phyloP scores from a whole-genome alignment of 1,140 invertebrate genomes.

The Catajapyx aquilonaris region DNA sequence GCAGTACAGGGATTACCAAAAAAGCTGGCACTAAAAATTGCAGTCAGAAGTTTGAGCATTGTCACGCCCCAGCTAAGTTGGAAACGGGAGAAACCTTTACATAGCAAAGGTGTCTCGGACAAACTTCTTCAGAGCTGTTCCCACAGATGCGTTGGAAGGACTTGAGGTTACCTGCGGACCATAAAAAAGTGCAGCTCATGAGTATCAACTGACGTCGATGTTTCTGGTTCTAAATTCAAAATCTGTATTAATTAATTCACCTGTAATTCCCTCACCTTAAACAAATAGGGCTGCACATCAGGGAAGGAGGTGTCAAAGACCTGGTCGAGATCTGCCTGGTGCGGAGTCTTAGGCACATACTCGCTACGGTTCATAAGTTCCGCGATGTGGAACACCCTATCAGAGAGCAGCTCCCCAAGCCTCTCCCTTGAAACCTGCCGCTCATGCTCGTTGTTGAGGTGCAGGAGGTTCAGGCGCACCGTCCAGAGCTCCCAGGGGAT shows the following conservation, averaged over 20 bases:
- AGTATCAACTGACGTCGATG: conserved; percentile 13
- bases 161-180: conserved; percentile 53
- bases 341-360: conserved; percentile 88
- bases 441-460: conserved; percentile 68
- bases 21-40: background rate
- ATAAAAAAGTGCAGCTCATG: conserved; percentile 14
- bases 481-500: conserved; percentile 98
- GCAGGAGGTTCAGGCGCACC: conserved; percentile 66
- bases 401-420: conserved; percentile 73
- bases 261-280: conserved; percentile 33
- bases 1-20: too few species aligned
- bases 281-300: conserved; percentile 89
- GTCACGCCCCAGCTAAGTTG: background rate
- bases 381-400: conserved; percentile 82
- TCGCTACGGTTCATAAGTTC: conserved; percentile 89
- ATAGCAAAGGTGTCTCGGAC: conserved; percentile 67
- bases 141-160: conserved; percentile 45
- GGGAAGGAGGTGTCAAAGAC: conserved; percentile 82
- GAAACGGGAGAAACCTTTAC: conserved; percentile 21
- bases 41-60: background rate
- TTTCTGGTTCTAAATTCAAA: conserved; percentile 3
- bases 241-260: background rate
- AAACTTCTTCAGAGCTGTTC: conserved; percentile 72
- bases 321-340: conserved; percentile 70
- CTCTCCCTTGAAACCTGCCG: conserved; percentile 68